Conservation (phyloP, 2,888 invertebrate species). For the Caenorhabditis sp. region DNA sequence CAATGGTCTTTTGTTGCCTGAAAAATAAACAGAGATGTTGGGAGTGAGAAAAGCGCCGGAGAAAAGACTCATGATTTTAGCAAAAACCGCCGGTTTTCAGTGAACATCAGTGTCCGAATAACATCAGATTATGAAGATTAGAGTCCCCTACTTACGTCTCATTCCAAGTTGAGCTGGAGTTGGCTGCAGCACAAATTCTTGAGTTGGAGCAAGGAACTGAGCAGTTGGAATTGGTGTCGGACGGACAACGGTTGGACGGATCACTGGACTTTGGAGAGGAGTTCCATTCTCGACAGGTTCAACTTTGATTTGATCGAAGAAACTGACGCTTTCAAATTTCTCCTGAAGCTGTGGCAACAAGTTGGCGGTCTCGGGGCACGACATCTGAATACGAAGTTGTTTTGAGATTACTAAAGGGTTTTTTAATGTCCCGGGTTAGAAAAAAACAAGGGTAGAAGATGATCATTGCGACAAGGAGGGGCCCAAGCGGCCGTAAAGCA, state of each 20-base stretch:
- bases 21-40: constrained; percentile 6
- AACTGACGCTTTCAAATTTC: constrained; percentile 50
- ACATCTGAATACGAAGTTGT: constrained; percentile 55
- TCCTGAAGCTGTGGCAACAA: constrained; percentile 56
- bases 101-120: constrained; percentile 85
- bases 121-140: too few species aligned
- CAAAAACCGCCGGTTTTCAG: not conserved
- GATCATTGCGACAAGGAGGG: constrained; percentile 13
- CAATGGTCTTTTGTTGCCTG: constrained; percentile 54
- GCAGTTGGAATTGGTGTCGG: constrained; percentile 51
- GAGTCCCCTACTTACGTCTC: constrained; percentile 62
- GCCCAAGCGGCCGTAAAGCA: constrained; percentile 2
- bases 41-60: not conserved
- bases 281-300: constrained; percentile 10
- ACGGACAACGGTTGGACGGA: constrained; percentile 21
- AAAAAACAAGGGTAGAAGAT: constrained; percentile 7
- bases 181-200: constrained; percentile 90
- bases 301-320: constrained; percentile 32
- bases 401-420: too few species aligned
- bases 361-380: constrained; percentile 39
- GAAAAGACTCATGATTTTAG: too few species aligned
- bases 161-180: constrained; percentile 94
- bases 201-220: constrained; percentile 33
- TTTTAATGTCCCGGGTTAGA: too few species aligned
- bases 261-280: constrained; percentile 5